Evolutionary conservation across 1,140 invertebrate species (phyloP), one percentile per base, ranked within the genome.

Genomic region (Drusus annulatus): DNA sequence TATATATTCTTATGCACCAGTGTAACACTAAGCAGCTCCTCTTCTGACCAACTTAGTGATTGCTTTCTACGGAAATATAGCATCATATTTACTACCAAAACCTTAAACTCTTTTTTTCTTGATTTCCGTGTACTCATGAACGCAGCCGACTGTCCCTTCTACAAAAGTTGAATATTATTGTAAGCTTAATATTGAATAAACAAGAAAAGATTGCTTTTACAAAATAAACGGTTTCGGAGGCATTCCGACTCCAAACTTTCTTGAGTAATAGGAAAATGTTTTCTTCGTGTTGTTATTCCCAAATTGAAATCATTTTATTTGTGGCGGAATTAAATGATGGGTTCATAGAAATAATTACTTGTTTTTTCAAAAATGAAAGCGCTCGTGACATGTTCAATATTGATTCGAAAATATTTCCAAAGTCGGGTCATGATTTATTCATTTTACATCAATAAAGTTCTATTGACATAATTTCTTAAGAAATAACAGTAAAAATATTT

Each of bases 141-240:
- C 8, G 31, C 31, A 36, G 31, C 31, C 8, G 31, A 1, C 31
- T 36, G 31, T 21, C 31, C 28, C 69, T 52, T 7, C 69, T 23
- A n/a, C 69, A 56, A 73, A 73, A 73, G 69, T 76, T 76, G 75
- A 76, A 76, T 76, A 76, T 76, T 76, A 63, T 76, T 76, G 75
- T 63, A 76, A 62, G 75, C 60, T 76, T 76, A 76, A 76, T 76
- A 76, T 63, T 63, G 60, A 76, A 58, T 76, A 76, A 76, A 76
- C 75, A 76, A 76, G 75, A 76, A 76, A 76, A 76, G 75, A 76
- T 76, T 76, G 75, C 75, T 76, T 76, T 76, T 76, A 76, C 63
- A 25, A 65, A 76, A 76, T 76, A 76, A 76, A 76, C 45, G 75
- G 15, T 76, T 76, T 50, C 23, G 45, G 19, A 65, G 60, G 75